Base-by-base conservation (phyloP, 2,797 vertebrate species). In the Eulemur mongoz region DNA sequence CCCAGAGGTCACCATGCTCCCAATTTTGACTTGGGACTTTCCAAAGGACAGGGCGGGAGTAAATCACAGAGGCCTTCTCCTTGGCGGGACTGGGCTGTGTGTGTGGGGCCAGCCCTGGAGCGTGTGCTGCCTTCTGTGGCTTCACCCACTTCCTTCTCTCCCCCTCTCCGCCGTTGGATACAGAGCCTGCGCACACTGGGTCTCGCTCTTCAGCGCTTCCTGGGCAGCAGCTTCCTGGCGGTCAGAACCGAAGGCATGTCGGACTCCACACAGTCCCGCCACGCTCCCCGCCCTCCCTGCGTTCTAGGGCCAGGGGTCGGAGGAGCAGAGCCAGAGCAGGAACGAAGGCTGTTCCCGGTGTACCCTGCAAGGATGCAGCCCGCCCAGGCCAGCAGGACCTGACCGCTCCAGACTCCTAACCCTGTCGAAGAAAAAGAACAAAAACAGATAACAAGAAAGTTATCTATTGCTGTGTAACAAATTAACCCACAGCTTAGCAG, bases 401-500 rank as follows among this genome's bases (percentile, higher is more conserved):
- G 22, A 35, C 38, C 9, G 1, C 65, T 15, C 80, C 20, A 17
- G 75, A 54, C 22, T 14, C 72, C 38, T 2, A 25, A 50, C 4
- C 22, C 12, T 22, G 18, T 25, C 35, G 30, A 22, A 80, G 79
- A 43, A 82, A 23, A 48, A n/a, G 32, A 50, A 27, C 35, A 22
- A 3, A 17, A 45, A 12, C 22, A 22, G 48, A 45, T 1, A 17
- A 35, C 7, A 22, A 73, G 35, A 65, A 15, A 2, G 72, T 20
- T 30, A 6, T 11, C 84, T 67, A 20, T 43, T 63, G 93, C 87
- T 30, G 43, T 50, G 81, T 75, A 45, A 86, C 95, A 81, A 76
- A n/a, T 38, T 17, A n/a, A 18, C 89, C 40, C 40, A 18, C 57
- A 8, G 2, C 45, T 23, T n/a, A 52, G 93, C 38, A 32, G 57